Percentiles rank a stretch among this genome's conserved stretches.
phyloP scores from a whole-genome alignment of 2,797 vertebrate genomes.

The Pyrocephalus nanus region DNA sequence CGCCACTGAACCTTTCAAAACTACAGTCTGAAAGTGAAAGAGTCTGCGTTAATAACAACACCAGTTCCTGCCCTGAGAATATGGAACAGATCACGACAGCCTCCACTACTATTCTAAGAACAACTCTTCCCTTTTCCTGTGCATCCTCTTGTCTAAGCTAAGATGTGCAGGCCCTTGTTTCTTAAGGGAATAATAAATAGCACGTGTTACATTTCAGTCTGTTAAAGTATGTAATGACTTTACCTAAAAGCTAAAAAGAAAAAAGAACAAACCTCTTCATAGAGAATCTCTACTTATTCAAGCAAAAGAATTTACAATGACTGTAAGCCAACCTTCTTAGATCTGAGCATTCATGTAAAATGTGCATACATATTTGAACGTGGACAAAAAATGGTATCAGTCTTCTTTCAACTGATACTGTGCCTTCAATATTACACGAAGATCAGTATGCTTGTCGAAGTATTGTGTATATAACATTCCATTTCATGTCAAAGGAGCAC shows the following conservation, averaged over 20 bases:
- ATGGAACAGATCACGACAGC: accelerated
- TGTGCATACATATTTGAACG: not conserved
- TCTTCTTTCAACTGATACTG: not conserved
- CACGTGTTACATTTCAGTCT: not conserved
- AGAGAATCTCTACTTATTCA: not conserved
- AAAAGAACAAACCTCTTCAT: not conserved
- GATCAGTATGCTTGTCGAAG: not conserved
- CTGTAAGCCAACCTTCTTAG: not conserved
- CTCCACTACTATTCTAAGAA: not conserved
- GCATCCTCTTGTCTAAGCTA: not conserved
- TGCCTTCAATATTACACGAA: not conserved
- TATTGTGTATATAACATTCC: not conserved
- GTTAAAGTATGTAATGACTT: not conserved
- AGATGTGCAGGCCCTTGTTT: not conserved
- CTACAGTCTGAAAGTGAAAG: not conserved
- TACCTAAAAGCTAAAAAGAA: not conserved
- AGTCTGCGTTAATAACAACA: not conserved
- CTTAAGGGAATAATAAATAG: not conserved
- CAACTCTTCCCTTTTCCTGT: not conserved
- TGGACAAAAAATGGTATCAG: not conserved
- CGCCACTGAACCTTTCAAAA: not conserved
- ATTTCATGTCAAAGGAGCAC: not conserved
- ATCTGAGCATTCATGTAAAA: slow-evolving; percentile 23
- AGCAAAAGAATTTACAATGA: not conserved
- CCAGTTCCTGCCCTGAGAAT: not conserved